These are phyloP conservation scores for Aix galericulata DNA, from an alignment of 2,113 vertebrate genomes.

Conservation along the genomic window DNA sequence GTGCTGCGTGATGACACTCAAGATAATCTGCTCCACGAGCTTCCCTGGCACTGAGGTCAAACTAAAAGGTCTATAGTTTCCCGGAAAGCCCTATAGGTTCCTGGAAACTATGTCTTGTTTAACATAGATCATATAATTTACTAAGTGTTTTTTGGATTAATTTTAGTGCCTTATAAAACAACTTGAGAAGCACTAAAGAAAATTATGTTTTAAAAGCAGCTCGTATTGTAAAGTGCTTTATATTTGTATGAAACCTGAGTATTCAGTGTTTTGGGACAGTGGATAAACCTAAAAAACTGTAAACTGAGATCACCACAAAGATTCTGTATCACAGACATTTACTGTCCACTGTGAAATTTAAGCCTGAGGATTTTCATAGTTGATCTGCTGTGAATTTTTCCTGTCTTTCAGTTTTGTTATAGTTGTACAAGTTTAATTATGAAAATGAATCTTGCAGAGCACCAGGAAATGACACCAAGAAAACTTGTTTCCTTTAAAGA, in stretches of 20 bases:
- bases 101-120: neutral
- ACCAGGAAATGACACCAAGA: neutral
- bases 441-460: neutral
- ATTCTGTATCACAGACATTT: neutral
- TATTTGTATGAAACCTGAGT: conserved; percentile 53
- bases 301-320: neutral
- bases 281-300: neutral
- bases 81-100: too few relatives aligned
- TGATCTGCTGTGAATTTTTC: neutral
- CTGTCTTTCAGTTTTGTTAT: neutral
- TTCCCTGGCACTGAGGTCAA: too few relatives aligned
- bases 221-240: conserved; percentile 37
- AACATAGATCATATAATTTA: conserved; percentile 42
- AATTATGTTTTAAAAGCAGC: conserved; percentile 47
- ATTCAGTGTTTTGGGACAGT: neutral
- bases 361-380: neutral
- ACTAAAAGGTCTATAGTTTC: too few relatives aligned
- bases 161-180: conserved; percentile 30
- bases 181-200: conserved; percentile 60
- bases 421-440: neutral
- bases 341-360: neutral
- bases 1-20: too few relatives aligned
- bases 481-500: neutral
- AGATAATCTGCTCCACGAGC: too few relatives aligned
- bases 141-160: neutral